Base-by-base conservation (phyloP, 2,888 invertebrate genomes). In the Cenopis cana region DNA sequence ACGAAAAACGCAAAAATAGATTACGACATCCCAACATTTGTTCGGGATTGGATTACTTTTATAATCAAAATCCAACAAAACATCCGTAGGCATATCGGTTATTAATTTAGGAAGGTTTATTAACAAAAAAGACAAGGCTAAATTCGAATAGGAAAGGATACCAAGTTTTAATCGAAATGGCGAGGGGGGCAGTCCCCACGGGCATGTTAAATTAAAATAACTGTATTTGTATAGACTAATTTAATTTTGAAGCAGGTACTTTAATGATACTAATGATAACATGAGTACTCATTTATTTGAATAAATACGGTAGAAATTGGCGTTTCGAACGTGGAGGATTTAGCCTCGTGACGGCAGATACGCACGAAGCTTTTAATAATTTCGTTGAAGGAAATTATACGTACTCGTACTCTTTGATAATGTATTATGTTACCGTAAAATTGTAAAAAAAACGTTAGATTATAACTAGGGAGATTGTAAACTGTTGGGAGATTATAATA, bases 101-200 rank as follows among this genome's bases (percentile, higher is more conserved):
- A 71, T 71, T 71, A 71, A 67, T 71, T 71, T 71, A 71, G 66
- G 61, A 61, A 55, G 66, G 67, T 71, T 70, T 71, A 71, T 66
- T 66, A 67, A 61, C 67, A 71, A 71, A 71, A 70, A 71, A 71
- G 66, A 67, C 55, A 65, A 70, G 72, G 72, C 73, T 71, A 74
- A 73, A 74, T 72, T 72, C 57, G 74, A 75, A 78, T 76, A 65
- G 61, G 56, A 65, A 72, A 75, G 72, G 78, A 80, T 79, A 74
- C 72, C 73, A 85, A 86, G 81, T 85, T 85, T 83, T 84, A 87
- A 87, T 86, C 80, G 84, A 86, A 86, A 84, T 74, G 79, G 81
- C 81, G 80, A 70, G 76, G 77, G 75, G 75, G 70, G 69, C 76
- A 72, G 73, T 76, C 82, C 81, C 78, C 73, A 72, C 77, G 83